A percentile compares a stretch with the other conserved stretches of the same genome.
phyloP scores from a whole-genome alignment of 2,113 vertebrate genomes.

The Protobothrops flavoviridis region DNA sequence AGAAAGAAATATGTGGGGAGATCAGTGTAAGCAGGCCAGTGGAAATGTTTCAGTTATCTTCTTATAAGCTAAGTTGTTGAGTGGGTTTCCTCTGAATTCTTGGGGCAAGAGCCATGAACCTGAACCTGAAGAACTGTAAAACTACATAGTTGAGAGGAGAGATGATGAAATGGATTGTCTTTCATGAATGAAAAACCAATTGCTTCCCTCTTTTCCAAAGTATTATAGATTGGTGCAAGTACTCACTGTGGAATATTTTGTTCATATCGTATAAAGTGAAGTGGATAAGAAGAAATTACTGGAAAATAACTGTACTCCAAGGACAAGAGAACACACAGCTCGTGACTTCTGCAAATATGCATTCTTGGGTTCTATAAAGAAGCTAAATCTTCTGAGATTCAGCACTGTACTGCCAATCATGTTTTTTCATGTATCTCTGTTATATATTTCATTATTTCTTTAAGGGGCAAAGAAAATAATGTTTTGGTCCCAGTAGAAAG shows the following conservation, averaged over 20 bases:
- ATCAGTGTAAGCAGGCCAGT: background rate
- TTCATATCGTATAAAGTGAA: background rate
- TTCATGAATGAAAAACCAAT: background rate
- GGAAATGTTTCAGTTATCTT: background rate
- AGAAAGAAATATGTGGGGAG: background rate
- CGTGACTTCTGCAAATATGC: background rate
- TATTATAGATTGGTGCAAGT: background rate
- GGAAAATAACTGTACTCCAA: background rate
- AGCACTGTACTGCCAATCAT: background rate
- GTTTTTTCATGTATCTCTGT: background rate
- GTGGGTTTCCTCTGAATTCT: background rate
- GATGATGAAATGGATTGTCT: background rate
- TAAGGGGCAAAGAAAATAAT: background rate
- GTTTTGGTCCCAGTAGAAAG: slow-evolving; percentile 45
- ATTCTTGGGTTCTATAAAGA: background rate
- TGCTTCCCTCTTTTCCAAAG: background rate
- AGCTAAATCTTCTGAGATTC: background rate
- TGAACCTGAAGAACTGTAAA: background rate
- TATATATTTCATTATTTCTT: background rate
- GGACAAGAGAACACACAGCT: background rate
- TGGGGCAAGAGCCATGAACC: background rate
- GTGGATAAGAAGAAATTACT: background rate
- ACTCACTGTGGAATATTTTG: background rate
- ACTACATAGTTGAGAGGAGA: background rate
- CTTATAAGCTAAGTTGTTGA: background rate